Base-by-base conservation (phyloP, 1,140 invertebrate genomes). In the Marisa cornuarietis region DNA sequence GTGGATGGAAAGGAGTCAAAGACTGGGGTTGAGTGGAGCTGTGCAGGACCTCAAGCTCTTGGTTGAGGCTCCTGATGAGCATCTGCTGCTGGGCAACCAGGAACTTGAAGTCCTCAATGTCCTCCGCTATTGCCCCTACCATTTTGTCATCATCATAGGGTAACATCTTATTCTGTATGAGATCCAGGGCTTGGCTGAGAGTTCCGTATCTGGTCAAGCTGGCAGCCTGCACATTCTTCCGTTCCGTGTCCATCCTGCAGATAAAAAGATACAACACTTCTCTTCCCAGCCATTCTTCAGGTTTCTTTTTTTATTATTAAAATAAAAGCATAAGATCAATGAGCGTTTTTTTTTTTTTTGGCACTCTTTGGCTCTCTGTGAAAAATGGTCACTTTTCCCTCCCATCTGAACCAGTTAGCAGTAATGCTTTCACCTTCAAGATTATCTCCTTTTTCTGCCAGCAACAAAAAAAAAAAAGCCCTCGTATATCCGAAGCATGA, bases 1-100 rank as follows among this genome's bases (percentile, higher is more conserved):
- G 16, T 58, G 54, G 8, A 58, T 11, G 54, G 2, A 14, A 18
- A 58, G 2, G 54, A 18, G 0, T 8, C 2, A 7, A 14, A 8
- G 54, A 58, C 54, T 0, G 11, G 11, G 11, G 54, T 14, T 58
- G 54, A 58, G 1, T 7, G 11, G 11, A 11, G 54, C 8, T 2
- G 11, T 7, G 31, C 49, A 77, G 63, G n/a, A 24, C 49, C 7
- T 68, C n/a, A 51, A 77, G 66, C 49, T 77, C 63, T 3, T 13
- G 14, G 18, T 16, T 8, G 8, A 77, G 65, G 20, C 16, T 49
- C 76, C 68, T n/a, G 42, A 77, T 51, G 51, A 26, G 18, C 58
- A 51, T 42, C 5, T 63, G n/a, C 49, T 77, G 76, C 63, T 68
- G 18, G 22, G 42, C 65, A n/a, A 77, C 65, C 8, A 77, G 49